Evolutionary conservation across 2,797 vertebrate species (phyloP).

Genomic region (Calcarius lapponicus): DNA sequence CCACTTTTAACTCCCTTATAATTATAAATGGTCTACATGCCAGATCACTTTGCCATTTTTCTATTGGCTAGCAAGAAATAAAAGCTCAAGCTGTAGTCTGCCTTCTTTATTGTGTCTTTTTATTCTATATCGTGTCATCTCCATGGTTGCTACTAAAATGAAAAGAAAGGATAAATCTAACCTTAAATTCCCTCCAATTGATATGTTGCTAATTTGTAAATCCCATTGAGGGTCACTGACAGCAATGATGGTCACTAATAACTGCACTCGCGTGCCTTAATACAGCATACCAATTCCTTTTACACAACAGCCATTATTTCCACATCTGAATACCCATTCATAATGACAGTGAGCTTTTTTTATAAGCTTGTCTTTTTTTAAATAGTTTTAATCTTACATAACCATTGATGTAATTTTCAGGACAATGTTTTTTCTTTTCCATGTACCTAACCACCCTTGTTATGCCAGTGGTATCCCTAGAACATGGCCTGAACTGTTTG

Average conservation of each 20-base stretch:
- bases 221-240: neutral
- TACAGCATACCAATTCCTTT: neutral
- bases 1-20: constrained; percentile 54
- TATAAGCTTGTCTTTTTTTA: neutral
- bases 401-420: neutral
- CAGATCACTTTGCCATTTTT: constrained; percentile 30
- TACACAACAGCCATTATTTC: neutral
- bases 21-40: constrained; percentile 46
- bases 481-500: neutral
- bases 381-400: neutral
- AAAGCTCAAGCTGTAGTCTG: constrained; percentile 22
- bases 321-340: neutral
- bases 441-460: neutral
- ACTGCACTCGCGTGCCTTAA: neutral
- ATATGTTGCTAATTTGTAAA: neutral
- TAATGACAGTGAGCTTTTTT: neutral
- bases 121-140: neutral
- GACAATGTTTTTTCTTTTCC: neutral
- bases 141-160: neutral
- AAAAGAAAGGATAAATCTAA: neutral
- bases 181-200: neutral
- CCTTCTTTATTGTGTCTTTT: neutral
- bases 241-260: neutral
- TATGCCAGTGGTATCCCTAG: neutral
- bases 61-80: constrained; percentile 33